Conservation (phyloP, 2,113 vertebrate genomes). For the Zosterops borbonicus region DNA sequence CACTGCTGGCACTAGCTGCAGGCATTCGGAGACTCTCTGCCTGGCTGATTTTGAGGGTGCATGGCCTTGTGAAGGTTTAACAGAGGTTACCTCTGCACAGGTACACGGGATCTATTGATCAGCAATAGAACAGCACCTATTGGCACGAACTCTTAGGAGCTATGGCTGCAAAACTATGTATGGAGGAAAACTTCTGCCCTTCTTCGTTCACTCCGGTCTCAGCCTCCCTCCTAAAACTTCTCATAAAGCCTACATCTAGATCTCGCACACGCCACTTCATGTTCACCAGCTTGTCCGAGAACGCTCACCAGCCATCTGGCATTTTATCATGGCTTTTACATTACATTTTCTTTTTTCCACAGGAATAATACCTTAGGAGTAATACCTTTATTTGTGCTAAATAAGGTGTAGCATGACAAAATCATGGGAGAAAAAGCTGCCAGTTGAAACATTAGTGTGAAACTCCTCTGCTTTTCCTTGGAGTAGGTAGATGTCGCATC, state of each 20-base stretch:
- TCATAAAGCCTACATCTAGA: neutral
- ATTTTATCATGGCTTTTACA: neutral
- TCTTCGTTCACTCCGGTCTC: fast-evolving
- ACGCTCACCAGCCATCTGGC: neutral
- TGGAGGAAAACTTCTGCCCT: neutral
- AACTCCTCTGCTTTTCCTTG: neutral
- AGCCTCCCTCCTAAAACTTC: neutral
- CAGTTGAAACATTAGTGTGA: neutral
- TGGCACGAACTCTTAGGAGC: neutral
- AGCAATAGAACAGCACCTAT: fast-evolving
- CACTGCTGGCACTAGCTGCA: neutral
- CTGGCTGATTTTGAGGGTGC: fast-evolving
- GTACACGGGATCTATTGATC: fast-evolving
- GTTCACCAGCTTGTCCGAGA: neutral
- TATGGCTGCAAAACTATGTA: neutral
- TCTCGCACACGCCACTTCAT: neutral
- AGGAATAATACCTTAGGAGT: neutral
- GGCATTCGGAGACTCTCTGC: neutral
- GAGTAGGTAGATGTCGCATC: neutral
- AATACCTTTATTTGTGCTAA: neutral
- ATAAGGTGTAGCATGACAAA: neutral
- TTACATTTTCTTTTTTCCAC: neutral
- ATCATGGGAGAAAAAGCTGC: neutral
- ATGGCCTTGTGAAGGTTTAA: neutral
- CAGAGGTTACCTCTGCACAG: neutral